Conservation (phyloP, 1,140 invertebrate species). For the Muscidifurax raptorellus region DNA sequence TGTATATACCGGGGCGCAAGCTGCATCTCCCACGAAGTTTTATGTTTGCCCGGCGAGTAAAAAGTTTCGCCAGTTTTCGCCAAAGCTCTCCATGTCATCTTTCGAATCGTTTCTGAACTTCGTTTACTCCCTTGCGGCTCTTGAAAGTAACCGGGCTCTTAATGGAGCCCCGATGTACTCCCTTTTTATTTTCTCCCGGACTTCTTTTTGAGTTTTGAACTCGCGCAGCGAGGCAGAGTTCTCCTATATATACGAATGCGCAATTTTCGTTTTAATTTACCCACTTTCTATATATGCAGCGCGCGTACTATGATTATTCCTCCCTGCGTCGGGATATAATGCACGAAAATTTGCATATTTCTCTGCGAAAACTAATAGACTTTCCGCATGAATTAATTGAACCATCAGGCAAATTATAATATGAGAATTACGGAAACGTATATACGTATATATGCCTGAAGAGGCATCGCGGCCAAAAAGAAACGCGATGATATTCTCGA, state of each 20-base stretch:
- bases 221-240: neutral
- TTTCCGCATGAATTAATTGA: neutral
- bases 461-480: too few species aligned
- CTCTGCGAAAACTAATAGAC: neutral
- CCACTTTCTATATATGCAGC: too few species aligned
- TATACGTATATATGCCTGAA: too few species aligned
- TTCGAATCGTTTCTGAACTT: slow-evolving; percentile 26
- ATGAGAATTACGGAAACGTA: too few species aligned
- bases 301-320: too few species aligned
- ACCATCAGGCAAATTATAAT: neutral
- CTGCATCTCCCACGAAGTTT: slow-evolving; percentile 7
- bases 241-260: neutral
- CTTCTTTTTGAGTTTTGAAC: neutral
- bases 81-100: neutral
- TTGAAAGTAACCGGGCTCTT: slow-evolving; percentile 7
- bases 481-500: too few species aligned
- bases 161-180: neutral
- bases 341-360: neutral
- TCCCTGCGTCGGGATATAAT: too few species aligned
- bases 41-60: slow-evolving; percentile 21
- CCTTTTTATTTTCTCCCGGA: neutral
- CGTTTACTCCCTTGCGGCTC: neutral
- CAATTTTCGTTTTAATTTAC: too few species aligned
- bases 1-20: too few species aligned
- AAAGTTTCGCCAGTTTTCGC: slow-evolving; percentile 3